Conservation (phyloP, 2,797 vertebrate genomes). For the Danio tinwini region DNA sequence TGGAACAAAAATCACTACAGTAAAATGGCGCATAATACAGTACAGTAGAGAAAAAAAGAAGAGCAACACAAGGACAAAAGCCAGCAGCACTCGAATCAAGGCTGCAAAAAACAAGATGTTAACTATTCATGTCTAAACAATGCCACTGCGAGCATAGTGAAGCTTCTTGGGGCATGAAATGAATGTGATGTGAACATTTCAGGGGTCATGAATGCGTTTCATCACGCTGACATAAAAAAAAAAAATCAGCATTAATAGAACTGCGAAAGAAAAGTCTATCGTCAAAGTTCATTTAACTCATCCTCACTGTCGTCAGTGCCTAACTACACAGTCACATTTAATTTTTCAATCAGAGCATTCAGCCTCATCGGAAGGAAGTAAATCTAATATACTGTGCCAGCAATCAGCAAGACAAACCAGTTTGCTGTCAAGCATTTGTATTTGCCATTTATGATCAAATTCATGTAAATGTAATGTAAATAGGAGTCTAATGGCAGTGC, state of each 20-base stretch:
- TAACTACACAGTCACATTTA: slow-evolving; percentile 20
- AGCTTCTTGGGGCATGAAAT: slow-evolving; percentile 29
- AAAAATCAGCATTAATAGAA: slow-evolving; percentile 19
- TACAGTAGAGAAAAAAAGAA: slow-evolving; percentile 8
- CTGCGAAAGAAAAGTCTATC: slow-evolving; percentile 31
- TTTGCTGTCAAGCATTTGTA: not conserved
- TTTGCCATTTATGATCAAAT: not conserved
- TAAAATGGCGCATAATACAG: not conserved
- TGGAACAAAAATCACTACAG: not conserved
- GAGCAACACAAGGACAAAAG: not conserved
- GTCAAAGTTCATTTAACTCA: slow-evolving; percentile 37
- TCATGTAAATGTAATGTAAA: not conserved
- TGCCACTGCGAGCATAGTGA: slow-evolving; percentile 9
- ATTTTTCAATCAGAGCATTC: slow-evolving; percentile 21
- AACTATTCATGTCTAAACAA: slow-evolving; percentile 35
- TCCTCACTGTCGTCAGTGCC: slow-evolving; percentile 21
- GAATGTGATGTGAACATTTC: slow-evolving; percentile 14
- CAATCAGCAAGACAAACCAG: not conserved
- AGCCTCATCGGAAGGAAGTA: not conserved
- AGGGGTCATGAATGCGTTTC: slow-evolving; percentile 18
- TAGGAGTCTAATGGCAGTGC: slow-evolving; percentile 63
- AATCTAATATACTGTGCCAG: slow-evolving; percentile 14
- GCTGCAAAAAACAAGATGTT: slow-evolving; percentile 26
- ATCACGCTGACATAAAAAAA: slow-evolving; percentile 15
- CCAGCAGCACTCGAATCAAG: slow-evolving; percentile 12